Evolutionary conservation across 2,113 vertebrate species (phyloP), one percentile per base, ranked within the genome.

Genomic region (Miniopterus natalensis): DNA sequence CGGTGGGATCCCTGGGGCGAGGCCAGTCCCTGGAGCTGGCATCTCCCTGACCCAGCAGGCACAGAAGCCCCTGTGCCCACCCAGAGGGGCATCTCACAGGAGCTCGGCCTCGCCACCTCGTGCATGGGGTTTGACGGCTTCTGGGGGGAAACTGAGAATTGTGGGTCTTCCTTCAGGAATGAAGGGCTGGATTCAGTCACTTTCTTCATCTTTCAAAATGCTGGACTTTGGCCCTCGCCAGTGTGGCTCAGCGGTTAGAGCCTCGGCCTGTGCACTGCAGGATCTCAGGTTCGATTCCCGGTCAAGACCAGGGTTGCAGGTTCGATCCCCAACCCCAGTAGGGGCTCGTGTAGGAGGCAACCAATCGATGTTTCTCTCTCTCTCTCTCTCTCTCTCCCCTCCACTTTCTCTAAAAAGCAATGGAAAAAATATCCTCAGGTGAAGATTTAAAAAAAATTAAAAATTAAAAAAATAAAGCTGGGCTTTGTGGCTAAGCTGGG

Each of bases 51-150:
- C 86, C 68, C 6, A 18, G 18, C 2, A 2, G 53, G 17, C 4
- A 17, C 53, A 65, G 25, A 36, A 0, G 1, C 4, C 27, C 61
- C 49, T 27, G 25, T 2, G 6, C n/a, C 59, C 1, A 0, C n/a
- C 42, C 14, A 8, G 57, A 8, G 55, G 40, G 47, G 42, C 51
- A 0, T 25, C 63, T 85, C 55, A 2, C 0, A 10, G 61, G 9
- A 13, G 31, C 23, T 55, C 5, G 2, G 65, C 53, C n/a, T 9
- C 5, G n/a, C 21, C 2, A 6, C 29, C 36, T 9, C 31, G 11
- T 9, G 1, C 8, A 10, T 5, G 4, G 36, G 40, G 51, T 78
- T 40, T 3, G n/a, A 29, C 2, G 23, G 66, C 66, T 3, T 40
- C 53, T 5, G 45, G 23, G 40, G 2, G 5, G 18, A 59, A 49